These are phyloP conservation scores for Littorina saxatilis DNA, from an alignment of 1,140 invertebrate species.

Conservation along the genomic window DNA sequence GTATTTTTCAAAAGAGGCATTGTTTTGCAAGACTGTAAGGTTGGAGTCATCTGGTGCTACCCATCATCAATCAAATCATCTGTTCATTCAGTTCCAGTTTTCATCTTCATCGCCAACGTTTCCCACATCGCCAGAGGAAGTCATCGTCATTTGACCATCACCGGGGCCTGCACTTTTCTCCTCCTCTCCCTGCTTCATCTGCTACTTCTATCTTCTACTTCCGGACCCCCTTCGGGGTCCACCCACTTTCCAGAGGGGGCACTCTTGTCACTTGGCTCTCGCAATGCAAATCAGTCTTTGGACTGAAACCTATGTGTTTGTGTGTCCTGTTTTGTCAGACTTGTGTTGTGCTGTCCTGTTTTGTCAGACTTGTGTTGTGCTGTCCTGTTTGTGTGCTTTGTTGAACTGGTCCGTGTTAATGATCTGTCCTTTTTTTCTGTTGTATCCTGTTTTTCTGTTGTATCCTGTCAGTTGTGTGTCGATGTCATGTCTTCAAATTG, in stretches of 20 bases:
- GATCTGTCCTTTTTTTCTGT: too few species aligned
- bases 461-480: too few species aligned
- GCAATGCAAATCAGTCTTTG: slow-evolving; percentile 11
- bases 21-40: too few species aligned
- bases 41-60: slow-evolving; percentile 17
- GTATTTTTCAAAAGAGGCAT: too few species aligned
- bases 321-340: not conserved
- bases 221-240: slow-evolving; percentile 59
- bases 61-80: not conserved
- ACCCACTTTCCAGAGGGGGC: slow-evolving; percentile 47
- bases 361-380: not conserved
- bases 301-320: not conserved
- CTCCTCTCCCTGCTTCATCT: slow-evolving; percentile 10
- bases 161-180: slow-evolving; percentile 8
- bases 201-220: slow-evolving; percentile 37
- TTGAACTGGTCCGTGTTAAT: too few species aligned
- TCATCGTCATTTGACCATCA: slow-evolving; percentile 11
- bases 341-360: not conserved
- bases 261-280: slow-evolving; percentile 27
- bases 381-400: slow-evolving; percentile 9
- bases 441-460: too few species aligned
- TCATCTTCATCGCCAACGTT: too few species aligned
- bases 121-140: too few species aligned
- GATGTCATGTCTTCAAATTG: too few species aligned
- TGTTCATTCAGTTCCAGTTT: not conserved